These are phyloP conservation scores for Mayetiola destructor DNA, from an alignment of 2,888 invertebrate species.

Conservation along the genomic window DNA sequence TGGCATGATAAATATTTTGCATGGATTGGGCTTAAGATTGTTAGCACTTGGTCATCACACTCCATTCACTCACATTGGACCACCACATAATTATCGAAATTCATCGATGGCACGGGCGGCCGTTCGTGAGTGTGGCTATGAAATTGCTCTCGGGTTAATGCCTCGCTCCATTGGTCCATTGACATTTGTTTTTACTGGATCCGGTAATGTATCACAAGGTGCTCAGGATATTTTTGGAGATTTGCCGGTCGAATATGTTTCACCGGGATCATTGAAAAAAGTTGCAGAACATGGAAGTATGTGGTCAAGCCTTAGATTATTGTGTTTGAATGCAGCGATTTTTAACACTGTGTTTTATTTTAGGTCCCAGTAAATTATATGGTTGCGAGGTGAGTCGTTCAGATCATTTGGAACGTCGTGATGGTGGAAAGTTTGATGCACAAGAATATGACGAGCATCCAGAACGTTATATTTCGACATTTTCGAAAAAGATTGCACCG, in stretches of 20 bases:
- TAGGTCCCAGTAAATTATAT: slow-evolving; percentile 87
- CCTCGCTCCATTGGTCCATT: slow-evolving; percentile 95
- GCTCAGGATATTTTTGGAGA: slow-evolving; percentile 92
- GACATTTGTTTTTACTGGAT: slow-evolving; percentile 95
- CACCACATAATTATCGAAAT: slow-evolving; percentile 96
- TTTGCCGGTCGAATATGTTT: slow-evolving; percentile 92
- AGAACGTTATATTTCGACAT: slow-evolving; percentile 86
- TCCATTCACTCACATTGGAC: slow-evolving; percentile 98
- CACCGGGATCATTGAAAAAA: slow-evolving; percentile 85
- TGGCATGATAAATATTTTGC: slow-evolving; percentile 96
- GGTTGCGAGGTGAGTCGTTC: slow-evolving; percentile 88
- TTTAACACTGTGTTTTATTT: too few relatives aligned
- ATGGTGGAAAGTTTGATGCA: slow-evolving; percentile 82
- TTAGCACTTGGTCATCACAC: slow-evolving; percentile 96
- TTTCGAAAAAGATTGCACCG: slow-evolving; percentile 92
- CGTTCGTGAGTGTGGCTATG: slow-evolving; percentile 96
- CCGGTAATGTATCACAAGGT: slow-evolving; percentile 91
- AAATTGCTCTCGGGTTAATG: slow-evolving; percentile 90
- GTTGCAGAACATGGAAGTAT: slow-evolving; percentile 93
- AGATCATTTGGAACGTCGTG: slow-evolving; percentile 84
- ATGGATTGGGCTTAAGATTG: slow-evolving; percentile 85
- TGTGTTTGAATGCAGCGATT: too few relatives aligned
- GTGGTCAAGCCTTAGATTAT: slow-evolving; percentile 18
- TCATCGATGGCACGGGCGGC: slow-evolving; percentile 96
- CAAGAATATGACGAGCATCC: slow-evolving; percentile 83